phyloP scores from a whole-genome alignment of 2,888 invertebrate genomes.

The Scaptomyza cyrtandrae region DNA sequence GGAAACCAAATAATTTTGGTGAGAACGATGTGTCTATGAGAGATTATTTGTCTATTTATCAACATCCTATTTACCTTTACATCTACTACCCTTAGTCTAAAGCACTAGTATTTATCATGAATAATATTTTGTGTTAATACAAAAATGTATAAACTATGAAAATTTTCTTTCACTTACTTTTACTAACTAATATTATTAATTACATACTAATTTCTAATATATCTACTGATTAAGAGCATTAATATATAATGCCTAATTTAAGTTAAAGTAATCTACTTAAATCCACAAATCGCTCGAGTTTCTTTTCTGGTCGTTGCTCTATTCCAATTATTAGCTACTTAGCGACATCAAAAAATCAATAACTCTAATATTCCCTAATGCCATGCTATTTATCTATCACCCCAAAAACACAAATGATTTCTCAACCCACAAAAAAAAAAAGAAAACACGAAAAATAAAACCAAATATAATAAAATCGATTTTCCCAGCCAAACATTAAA shows the following conservation, averaged over 20 bases:
- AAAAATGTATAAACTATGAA: no score
- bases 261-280: neutral
- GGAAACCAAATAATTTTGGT: no score
- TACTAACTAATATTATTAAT: no score
- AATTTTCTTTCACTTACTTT: no score
- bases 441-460: neutral
- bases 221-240: no score
- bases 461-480: constrained; percentile 46
- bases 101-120: no score
- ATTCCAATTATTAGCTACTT: neutral
- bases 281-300: neutral
- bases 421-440: neutral
- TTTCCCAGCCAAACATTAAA: constrained; percentile 34
- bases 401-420: constrained; percentile 12
- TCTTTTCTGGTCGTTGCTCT: neutral
- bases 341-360: constrained; percentile 34
- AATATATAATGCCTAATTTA: no score
- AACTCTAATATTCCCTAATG: constrained; percentile 7
- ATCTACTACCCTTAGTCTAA: neutral
- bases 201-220: no score
- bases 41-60: neutral
- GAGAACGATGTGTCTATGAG: neutral
- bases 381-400: neutral
- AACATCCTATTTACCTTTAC: neutral
- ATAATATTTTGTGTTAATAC: no score